phyloP scores from a whole-genome alignment of 2,797 vertebrate species.

The Tauraco hartlaubi region DNA sequence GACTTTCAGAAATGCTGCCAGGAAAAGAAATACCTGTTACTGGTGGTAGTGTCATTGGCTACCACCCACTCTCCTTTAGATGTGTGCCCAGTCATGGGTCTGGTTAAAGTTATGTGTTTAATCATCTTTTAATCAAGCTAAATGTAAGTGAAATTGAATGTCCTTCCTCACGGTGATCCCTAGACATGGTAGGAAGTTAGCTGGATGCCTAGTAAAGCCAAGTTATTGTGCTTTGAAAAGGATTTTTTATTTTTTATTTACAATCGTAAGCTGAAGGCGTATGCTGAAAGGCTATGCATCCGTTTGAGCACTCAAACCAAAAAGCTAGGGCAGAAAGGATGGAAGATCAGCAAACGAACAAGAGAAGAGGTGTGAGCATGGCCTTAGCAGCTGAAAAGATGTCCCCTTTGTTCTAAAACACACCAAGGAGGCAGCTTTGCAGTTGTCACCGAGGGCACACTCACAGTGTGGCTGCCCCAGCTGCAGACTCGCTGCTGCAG shows the following conservation, averaged over 20 bases:
- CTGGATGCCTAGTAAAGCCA: background rate
- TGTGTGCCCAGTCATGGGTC: accelerated
- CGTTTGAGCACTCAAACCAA: background rate
- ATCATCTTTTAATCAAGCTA: background rate
- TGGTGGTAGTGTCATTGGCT: background rate
- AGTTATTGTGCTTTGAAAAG: background rate
- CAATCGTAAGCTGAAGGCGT: background rate
- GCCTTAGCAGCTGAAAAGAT: background rate
- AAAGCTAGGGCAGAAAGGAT: background rate
- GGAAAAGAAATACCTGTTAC: background rate
- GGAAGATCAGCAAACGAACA: background rate
- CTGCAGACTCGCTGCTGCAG: background rate
- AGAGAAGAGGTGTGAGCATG: background rate
- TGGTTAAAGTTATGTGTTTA: background rate
- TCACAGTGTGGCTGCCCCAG: accelerated
- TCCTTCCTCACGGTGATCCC: background rate
- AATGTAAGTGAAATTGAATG: background rate
- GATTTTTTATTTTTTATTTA: background rate
- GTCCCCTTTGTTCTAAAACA: background rate
- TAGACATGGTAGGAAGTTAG: background rate
- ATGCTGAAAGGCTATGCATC: background rate
- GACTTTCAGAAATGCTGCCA: background rate
- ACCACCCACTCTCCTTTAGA: background rate
- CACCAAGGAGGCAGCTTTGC: background rate
- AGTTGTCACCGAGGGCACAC: background rate